Conservation (phyloP, 2,113 vertebrate genomes). For the Thryonomys swinderianus region DNA sequence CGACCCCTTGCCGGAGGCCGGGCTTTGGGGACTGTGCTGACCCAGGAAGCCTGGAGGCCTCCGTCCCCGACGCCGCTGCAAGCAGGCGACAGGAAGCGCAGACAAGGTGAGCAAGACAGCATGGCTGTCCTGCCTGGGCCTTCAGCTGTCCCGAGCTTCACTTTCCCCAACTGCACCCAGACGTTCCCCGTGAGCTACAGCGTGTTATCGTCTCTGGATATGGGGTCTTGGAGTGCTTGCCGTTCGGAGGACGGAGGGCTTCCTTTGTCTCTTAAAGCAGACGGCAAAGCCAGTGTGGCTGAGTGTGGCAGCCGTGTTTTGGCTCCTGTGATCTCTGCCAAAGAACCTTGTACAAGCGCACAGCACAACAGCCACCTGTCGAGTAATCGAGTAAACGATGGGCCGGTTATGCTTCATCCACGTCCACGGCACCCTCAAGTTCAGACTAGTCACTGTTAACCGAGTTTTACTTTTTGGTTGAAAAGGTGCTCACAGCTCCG, state of each 20-base stretch:
- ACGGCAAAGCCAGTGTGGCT: not conserved
- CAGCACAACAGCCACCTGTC: not conserved
- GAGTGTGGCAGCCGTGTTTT: not conserved
- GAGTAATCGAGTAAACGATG: slow-evolving; percentile 1
- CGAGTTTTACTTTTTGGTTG: not conserved
- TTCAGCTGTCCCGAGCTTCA: not conserved
- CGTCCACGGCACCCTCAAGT: not conserved
- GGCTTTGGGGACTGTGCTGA: too few relatives aligned
- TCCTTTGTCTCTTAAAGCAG: not conserved
- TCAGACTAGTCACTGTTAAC: not conserved
- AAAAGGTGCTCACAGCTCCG: not conserved
- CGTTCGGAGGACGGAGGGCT: not conserved
- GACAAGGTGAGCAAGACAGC: too few relatives aligned
- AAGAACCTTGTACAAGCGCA: not conserved
- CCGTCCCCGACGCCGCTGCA: too few relatives aligned
- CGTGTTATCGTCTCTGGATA: not conserved
- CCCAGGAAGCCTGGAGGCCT: too few relatives aligned
- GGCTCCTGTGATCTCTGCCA: not conserved
- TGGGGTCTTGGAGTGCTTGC: not conserved
- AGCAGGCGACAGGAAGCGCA: too few relatives aligned
- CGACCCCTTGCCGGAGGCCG: too few relatives aligned
- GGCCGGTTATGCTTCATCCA: not conserved
- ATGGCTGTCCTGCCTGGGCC: too few relatives aligned
- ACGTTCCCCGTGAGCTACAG: not conserved
- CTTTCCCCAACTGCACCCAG: not conserved